phyloP scores from a whole-genome alignment of 2,113 vertebrate species.

The Globicephala melas region DNA sequence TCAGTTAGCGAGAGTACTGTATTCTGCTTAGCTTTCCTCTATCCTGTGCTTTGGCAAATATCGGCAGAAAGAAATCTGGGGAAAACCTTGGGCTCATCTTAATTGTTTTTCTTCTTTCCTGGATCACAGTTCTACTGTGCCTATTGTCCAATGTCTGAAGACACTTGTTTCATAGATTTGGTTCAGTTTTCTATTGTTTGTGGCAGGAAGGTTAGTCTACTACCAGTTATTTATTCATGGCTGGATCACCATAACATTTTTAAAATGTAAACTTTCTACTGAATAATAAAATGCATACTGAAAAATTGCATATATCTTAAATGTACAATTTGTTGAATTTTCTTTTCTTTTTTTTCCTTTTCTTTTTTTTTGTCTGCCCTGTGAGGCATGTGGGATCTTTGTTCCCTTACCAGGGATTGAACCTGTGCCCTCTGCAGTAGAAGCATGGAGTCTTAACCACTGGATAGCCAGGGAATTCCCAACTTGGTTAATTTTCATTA shows the following conservation, averaged over 20 bases:
- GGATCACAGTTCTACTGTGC: not conserved
- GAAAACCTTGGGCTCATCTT: not conserved
- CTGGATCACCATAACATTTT: not conserved
- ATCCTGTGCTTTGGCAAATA: not conserved
- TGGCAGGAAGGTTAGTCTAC: not conserved
- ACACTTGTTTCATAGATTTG: not conserved
- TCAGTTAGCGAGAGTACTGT: not conserved
- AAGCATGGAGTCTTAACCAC: not conserved
- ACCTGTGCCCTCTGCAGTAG: not conserved
- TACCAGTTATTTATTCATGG: not conserved
- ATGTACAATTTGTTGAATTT: not conserved
- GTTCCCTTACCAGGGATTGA: not conserved
- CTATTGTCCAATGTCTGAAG: not conserved
- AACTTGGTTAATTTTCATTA: conserved; percentile 4
- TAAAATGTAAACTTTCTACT: conserved; percentile 17
- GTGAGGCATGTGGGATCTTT: not conserved
- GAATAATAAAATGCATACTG: not conserved
- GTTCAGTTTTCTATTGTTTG: not conserved
- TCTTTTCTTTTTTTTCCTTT: not conserved
- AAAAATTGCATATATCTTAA: not conserved
- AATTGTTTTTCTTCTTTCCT: conserved; percentile 18
- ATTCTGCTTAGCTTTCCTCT: not conserved
- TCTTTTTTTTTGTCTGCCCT: not conserved
- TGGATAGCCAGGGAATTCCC: not conserved
- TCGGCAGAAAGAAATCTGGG: not conserved